These are phyloP conservation scores for Leptosomus discolor DNA, from an alignment of 2,113 vertebrate species.

Conservation along the genomic window DNA sequence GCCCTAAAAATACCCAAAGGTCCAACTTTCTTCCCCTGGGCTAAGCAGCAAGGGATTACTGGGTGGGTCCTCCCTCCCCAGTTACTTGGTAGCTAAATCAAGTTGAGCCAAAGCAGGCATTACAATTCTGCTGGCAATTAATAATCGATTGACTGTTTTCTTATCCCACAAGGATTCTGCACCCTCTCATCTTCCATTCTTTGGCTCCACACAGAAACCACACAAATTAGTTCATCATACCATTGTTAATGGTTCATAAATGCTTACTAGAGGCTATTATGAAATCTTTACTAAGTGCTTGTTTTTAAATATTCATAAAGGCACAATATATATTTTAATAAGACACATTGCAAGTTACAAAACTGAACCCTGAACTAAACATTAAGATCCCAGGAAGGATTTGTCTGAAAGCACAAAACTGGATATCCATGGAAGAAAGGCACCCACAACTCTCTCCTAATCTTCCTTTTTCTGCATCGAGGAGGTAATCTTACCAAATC, in stretches of 20 bases:
- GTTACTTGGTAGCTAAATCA: neutral
- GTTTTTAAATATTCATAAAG: constrained; percentile 72
- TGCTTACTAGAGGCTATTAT: constrained; percentile 62
- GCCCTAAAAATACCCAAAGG: constrained; percentile 11
- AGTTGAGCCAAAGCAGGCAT: neutral
- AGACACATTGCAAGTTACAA: constrained; percentile 35
- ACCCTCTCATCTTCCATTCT: neutral
- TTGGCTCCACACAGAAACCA: neutral
- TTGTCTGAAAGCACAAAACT: neutral
- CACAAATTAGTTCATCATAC: constrained; percentile 24
- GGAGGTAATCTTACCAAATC: neutral
- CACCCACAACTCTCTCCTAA: neutral
- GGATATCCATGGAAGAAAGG: neutral
- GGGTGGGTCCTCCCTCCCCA: neutral
- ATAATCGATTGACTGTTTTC: constrained; percentile 14
- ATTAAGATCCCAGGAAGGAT: neutral
- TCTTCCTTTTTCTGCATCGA: neutral
- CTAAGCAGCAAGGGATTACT: neutral
- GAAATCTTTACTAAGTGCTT: constrained; percentile 58
- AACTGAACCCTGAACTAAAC: constrained; percentile 9
- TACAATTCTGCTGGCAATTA: constrained; percentile 21
- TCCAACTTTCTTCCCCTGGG: neutral
- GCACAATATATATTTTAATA: constrained; percentile 70
- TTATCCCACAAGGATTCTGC: neutral
- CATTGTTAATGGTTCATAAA: constrained; percentile 45